Evolutionary conservation across 2,797 vertebrate species (phyloP).

Genomic region (Lepus townsendii): DNA sequence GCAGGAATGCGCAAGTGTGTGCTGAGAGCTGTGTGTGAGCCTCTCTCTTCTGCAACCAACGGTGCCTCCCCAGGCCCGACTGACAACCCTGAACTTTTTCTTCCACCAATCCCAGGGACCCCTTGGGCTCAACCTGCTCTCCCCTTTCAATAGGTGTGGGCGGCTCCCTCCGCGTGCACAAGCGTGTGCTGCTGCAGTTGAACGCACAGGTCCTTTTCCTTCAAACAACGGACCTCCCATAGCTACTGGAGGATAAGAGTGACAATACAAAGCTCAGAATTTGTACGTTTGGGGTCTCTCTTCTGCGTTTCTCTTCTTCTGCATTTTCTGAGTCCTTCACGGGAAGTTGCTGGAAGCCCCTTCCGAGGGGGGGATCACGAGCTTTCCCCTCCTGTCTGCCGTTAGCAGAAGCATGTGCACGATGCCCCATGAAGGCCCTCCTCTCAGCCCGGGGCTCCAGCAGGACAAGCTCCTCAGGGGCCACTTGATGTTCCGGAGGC

Average conservation of each 20-base stretch:
- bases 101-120: neutral
- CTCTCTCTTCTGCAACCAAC: conserved; percentile 5
- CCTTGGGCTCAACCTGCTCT: neutral
- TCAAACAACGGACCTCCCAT: conserved; percentile 28
- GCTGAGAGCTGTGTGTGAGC: neutral
- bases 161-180: neutral
- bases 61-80: neutral
- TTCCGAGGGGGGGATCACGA: neutral
- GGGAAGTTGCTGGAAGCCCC: neutral
- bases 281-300: conserved; percentile 1
- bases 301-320: neutral
- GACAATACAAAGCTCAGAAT: conserved; percentile 41
- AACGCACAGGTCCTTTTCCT: conserved; percentile 12
- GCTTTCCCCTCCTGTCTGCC: neutral
- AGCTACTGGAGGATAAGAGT: neutral
- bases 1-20: conserved; percentile 66
- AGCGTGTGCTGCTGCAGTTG: conserved; percentile 22
- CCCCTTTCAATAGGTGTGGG: neutral
- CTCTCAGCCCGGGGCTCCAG: neutral
- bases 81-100: conserved; percentile 8
- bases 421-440: neutral
- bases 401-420: conserved; percentile 32
- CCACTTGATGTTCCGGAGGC: conserved; percentile 26
- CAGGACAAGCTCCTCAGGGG: neutral
- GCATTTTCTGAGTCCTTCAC: neutral